A percentile compares a stretch with the other conserved stretches of the same genome.
phyloP scores from a whole-genome alignment of 2,797 vertebrate species.

The Muscicapa striata region DNA sequence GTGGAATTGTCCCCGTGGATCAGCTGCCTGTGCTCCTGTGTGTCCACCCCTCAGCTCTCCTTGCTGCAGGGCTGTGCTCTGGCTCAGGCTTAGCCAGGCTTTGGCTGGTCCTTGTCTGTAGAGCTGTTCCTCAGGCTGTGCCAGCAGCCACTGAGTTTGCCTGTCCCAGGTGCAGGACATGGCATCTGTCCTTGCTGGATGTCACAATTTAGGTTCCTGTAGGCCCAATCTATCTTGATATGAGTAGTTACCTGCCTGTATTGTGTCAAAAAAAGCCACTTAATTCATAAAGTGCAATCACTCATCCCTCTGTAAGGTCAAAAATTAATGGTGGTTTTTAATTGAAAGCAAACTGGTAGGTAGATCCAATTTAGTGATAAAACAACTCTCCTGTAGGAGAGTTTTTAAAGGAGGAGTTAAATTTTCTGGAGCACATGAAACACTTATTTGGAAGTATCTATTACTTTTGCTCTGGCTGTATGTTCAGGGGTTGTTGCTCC shows the following conservation, averaged over 20 bases:
- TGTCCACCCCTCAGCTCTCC: neutral
- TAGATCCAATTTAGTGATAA: neutral
- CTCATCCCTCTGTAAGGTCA: neutral
- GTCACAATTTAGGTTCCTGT: neutral
- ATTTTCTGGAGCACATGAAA: neutral
- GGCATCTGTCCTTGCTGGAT: neutral
- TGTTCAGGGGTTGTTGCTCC: neutral
- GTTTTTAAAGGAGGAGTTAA: neutral
- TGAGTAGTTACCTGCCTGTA: neutral
- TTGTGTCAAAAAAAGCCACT: neutral
- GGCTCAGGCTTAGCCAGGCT: accelerated
- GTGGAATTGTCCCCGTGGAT: accelerated
- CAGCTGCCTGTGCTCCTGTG: neutral
- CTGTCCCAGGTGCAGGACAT: neutral
- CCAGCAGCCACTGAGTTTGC: neutral
- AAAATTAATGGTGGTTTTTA: neutral
- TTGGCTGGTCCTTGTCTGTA: neutral
- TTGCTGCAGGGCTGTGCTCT: neutral
- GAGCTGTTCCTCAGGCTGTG: neutral
- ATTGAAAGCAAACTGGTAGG: neutral
- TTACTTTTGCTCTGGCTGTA: neutral
- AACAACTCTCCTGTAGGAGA: neutral
- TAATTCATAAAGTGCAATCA: neutral
- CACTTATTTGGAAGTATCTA: neutral
- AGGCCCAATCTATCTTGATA: accelerated